Evolutionary conservation across 2,888 invertebrate genomes (phyloP).

Genomic region (Nomada ruficornis): DNA sequence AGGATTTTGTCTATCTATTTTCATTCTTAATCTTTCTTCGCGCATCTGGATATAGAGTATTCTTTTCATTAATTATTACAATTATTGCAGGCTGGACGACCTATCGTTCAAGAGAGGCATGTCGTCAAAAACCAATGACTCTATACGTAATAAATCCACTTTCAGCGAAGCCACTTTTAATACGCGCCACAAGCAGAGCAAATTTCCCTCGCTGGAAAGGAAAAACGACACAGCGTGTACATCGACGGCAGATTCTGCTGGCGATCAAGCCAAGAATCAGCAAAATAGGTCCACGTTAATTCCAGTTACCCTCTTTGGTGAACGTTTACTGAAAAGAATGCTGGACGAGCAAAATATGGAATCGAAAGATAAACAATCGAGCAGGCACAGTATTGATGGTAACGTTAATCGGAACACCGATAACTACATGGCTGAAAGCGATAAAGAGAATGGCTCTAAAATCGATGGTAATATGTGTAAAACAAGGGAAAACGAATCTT

Average conservation of each 20-base stretch:
- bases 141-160: background rate
- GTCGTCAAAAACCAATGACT: background rate
- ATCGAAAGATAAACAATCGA: conserved; percentile 14
- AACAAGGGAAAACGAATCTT: background rate
- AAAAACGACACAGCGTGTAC: background rate
- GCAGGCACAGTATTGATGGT: background rate
- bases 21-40: too few species aligned
- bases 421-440: conserved; percentile 44
- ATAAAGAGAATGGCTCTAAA: conserved; percentile 59
- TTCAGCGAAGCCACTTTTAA: background rate
- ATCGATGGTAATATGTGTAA: background rate
- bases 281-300: conserved; percentile 2
- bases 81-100: conserved; percentile 72
- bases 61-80: too few species aligned
- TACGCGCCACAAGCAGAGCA: background rate
- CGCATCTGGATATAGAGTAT: too few species aligned
- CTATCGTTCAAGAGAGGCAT: conserved; percentile 75
- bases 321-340: conserved; percentile 74
- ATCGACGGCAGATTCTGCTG: background rate
- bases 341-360: conserved; percentile 35
- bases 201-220: background rate
- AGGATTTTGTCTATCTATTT: too few species aligned
- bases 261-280: background rate
- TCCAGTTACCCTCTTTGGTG: conserved; percentile 75
- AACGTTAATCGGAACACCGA: background rate